These are phyloP conservation scores for Nicator chloris DNA, from an alignment of 2,113 vertebrate species.

Conservation along the genomic window DNA sequence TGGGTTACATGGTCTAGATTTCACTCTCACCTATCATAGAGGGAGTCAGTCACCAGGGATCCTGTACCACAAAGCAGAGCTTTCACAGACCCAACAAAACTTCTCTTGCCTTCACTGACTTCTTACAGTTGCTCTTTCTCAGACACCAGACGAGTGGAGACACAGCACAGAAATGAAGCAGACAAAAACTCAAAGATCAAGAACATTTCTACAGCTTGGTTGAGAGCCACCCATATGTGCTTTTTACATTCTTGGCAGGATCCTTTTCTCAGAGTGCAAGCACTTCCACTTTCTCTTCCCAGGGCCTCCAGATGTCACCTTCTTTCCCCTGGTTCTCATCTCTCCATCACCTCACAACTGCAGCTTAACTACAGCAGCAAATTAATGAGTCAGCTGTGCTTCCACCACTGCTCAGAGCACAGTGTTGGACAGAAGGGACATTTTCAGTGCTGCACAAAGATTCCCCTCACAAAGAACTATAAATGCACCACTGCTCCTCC, in stretches of 20 bases:
- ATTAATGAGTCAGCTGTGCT: neutral
- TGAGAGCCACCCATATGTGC: neutral
- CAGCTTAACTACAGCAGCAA: neutral
- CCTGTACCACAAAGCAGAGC: neutral
- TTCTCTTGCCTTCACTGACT: neutral
- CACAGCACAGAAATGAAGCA: neutral
- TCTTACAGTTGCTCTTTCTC: neutral
- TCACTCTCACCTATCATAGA: neutral
- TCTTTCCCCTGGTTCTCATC: neutral
- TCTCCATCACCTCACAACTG: neutral
- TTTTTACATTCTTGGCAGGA: neutral
- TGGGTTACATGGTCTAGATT: neutral
- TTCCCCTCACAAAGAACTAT: neutral
- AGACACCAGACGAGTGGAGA: neutral
- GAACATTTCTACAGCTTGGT: neutral
- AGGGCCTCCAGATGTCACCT: neutral
- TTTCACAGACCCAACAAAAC: neutral
- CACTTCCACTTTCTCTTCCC: neutral
- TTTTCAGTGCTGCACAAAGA: neutral
- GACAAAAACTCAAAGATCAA: neutral
- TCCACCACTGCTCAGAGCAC: neutral
- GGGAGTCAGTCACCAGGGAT: neutral
- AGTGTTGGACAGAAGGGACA: neutral
- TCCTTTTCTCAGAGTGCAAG: neutral
- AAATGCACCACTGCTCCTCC: neutral